These are phyloP conservation scores for Acanthoscelides obtectus DNA, from an alignment of 2,888 invertebrate genomes.

Conservation along the genomic window DNA sequence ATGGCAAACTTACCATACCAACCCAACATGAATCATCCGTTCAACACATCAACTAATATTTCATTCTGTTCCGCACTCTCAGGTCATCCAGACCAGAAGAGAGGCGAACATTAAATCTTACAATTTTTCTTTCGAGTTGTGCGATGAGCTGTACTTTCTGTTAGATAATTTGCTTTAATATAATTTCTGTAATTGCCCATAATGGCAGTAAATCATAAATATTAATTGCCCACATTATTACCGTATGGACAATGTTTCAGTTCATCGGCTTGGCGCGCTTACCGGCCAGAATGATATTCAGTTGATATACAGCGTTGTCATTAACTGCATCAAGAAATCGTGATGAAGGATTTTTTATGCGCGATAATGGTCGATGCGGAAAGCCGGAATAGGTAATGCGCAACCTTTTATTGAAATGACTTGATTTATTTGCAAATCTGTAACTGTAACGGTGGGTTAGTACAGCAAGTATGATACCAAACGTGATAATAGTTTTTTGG, in stretches of 20 bases:
- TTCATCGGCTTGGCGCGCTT: conserved; percentile 17
- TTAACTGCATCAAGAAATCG: conserved; percentile 7
- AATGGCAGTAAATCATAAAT: conserved; percentile 21
- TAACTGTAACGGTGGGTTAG: background rate
- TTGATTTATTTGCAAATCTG: background rate
- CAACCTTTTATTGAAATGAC: background rate
- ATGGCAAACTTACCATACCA: background rate
- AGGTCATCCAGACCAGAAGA: background rate
- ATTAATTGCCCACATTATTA: conserved; percentile 21
- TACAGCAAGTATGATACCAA: too few species aligned
- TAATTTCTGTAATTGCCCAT: conserved; percentile 19
- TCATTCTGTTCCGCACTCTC: background rate
- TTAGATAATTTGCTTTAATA: conserved; percentile 29
- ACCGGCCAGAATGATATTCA: conserved; percentile 18
- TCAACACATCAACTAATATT: background rate
- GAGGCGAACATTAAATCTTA: background rate
- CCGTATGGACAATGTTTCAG: conserved; percentile 21
- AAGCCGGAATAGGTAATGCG: background rate
- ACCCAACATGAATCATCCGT: background rate
- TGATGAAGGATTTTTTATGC: conserved; percentile 1
- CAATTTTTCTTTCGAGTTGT: background rate
- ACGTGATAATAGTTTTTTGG: too few species aligned
- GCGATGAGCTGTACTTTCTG: background rate
- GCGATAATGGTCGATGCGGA: background rate
- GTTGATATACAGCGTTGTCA: conserved; percentile 17